These are phyloP conservation scores for Eudemis profundana DNA, from an alignment of 2,888 invertebrate species.

Conservation along the genomic window DNA sequence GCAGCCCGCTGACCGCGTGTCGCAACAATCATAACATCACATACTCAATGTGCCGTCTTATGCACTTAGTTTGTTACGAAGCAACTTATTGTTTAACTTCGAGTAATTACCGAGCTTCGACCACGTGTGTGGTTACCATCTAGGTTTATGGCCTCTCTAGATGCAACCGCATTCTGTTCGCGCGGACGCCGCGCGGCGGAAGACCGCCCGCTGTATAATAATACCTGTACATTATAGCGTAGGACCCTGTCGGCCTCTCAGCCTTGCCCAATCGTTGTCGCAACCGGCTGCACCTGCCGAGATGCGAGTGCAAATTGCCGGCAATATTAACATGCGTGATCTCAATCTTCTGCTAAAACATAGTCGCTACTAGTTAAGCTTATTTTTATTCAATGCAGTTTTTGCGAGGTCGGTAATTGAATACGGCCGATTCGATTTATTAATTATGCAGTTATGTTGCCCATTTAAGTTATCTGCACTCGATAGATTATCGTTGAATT, in stretches of 20 bases:
- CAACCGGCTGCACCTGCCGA: slow-evolving; percentile 81
- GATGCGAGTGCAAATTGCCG: slow-evolving; percentile 76
- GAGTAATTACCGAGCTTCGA: slow-evolving; percentile 75
- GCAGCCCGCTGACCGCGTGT: slow-evolving; percentile 48
- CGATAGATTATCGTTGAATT: slow-evolving; percentile 16
- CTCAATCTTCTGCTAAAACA: slow-evolving; percentile 51
- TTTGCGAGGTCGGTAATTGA: neutral
- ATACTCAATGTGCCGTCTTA: slow-evolving; percentile 35
- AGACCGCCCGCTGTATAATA: slow-evolving; percentile 31
- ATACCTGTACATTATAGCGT: slow-evolving; percentile 22
- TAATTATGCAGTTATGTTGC: slow-evolving; percentile 22
- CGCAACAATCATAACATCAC: slow-evolving; percentile 53
- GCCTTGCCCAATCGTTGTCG: slow-evolving; percentile 81
- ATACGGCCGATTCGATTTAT: slow-evolving; percentile 2
- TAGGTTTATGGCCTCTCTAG: slow-evolving; percentile 59
- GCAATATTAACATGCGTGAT: slow-evolving; percentile 58
- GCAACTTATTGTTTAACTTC: slow-evolving; percentile 54
- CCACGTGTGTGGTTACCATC: slow-evolving; percentile 71
- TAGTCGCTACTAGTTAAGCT: neutral
- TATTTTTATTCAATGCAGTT: neutral
- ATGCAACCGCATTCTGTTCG: slow-evolving; percentile 22
- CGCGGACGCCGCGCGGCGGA: slow-evolving; percentile 7
- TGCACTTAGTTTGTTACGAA: slow-evolving; percentile 33
- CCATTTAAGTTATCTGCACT: slow-evolving; percentile 17
- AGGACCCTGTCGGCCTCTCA: slow-evolving; percentile 32